Evolutionary conservation across 2,797 vertebrate species (phyloP), one percentile per base, ranked within the genome.

Genomic region (Novumbra hubbsi): DNA sequence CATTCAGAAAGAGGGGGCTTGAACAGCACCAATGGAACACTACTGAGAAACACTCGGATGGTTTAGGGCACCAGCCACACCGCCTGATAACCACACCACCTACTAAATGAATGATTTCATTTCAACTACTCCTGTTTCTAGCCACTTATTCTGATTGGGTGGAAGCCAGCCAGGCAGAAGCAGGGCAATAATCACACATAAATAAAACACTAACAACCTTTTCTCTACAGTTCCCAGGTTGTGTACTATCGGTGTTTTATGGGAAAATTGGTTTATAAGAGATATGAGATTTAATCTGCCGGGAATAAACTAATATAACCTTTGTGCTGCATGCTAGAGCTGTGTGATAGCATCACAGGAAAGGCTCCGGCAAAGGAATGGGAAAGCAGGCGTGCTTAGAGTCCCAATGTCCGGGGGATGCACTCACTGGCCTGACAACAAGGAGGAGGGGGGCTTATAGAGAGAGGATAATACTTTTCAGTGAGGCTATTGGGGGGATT

Each of bases 271-370:
- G 66, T 80, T 77, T 77, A 86, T 76, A 76, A 79, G 73, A 83
- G 83, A 89, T 83, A 80, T 79, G 74, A 89, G 81, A 90, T 86
- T 79, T 82, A 84, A 91, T 91, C 88, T 86, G 41, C 79, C 32
- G 75, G 79, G 85, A 88, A 89, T 86, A 89, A 91, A 89, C 81
- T 80, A 88, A 90, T 88, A 87, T 66, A 88, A 81, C 82, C 80
- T 86, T 89, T 89, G 74, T 80, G 82, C 78, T 78, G 71, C 82
- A 84, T 79, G 80, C 80, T 86, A 77, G 48, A 57, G 45, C 55
- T 73, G 77, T 64, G 71, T 41, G 88, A 88, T 88, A 90, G 81
- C 68, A 86, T 87, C 84, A 77, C 72, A 78, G 73, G 38, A 73
- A 87, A 81, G 67, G 69, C 72, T 78, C 76, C 27, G 34, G 64